A percentile compares a stretch with the other conserved stretches of the same genome.
Conservation (phyloP, 2,113 vertebrate species). For the Clarias batrachus region DNA sequence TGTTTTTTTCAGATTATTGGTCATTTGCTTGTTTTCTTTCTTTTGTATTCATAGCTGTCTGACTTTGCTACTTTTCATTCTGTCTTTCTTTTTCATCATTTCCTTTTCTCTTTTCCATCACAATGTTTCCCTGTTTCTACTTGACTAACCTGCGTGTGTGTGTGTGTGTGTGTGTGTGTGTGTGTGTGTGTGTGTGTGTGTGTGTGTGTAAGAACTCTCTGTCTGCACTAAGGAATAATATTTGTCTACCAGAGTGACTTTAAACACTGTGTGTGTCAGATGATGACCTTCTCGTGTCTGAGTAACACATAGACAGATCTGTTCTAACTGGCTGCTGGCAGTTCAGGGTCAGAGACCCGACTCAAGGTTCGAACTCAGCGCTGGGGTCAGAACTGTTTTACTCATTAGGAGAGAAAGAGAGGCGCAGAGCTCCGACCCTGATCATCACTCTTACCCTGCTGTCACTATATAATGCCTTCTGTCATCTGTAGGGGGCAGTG, state of each 20-base stretch:
- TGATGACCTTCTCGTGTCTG: background rate
- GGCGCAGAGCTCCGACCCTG: background rate
- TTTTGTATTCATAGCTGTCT: background rate
- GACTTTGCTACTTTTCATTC: background rate
- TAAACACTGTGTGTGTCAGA: background rate
- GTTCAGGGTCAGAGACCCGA: background rate
- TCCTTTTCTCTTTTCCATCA: background rate
- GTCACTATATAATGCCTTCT: background rate
- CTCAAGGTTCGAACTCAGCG: background rate
- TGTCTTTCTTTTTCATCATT: background rate
- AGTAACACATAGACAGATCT: background rate
- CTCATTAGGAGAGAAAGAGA: background rate
- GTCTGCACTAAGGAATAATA: background rate
- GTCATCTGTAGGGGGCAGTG: conserved; percentile 39
- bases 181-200: background rate
- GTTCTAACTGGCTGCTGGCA: background rate
- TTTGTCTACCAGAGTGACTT: background rate
- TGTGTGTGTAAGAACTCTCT: background rate
- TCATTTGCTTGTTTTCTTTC: background rate
- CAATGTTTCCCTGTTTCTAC: background rate
- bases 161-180: too few species aligned
- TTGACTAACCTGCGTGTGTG: background rate
- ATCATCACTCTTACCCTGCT: background rate
- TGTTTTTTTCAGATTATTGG: background rate
- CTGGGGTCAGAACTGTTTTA: background rate